Conservation (phyloP, 2,888 invertebrate species). For the Rhogogaster chlorosoma region DNA sequence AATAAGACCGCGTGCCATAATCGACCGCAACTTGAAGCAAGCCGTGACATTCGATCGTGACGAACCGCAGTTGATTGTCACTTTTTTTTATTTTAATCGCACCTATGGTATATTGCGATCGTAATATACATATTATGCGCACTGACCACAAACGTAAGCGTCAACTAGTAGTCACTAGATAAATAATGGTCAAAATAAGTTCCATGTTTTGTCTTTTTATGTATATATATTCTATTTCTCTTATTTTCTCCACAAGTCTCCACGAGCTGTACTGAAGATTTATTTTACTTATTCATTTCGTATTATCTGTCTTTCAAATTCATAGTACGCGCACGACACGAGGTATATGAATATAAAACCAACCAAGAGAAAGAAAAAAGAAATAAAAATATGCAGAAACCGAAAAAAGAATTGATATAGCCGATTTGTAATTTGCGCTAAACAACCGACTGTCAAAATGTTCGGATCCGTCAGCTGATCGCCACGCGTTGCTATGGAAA, state of each 20-base stretch:
- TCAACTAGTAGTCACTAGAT: not conserved
- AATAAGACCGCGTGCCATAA: not conserved
- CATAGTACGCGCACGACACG: conserved; percentile 1
- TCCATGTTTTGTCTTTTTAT: not conserved
- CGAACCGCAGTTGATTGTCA: conserved; percentile 33
- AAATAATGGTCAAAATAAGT: not conserved
- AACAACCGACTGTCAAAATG: conserved; percentile 56
- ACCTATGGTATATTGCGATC: not conserved
- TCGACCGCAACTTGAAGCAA: conserved; percentile 8
- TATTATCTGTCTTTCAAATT: not conserved
- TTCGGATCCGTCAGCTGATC: conserved; percentile 73
- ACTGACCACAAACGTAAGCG: conserved; percentile 29
- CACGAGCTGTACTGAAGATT: not conserved
- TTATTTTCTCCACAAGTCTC: not conserved
- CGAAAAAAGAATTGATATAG: not conserved
- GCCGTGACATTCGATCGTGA: conserved; percentile 35
- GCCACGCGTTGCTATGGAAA: conserved; percentile 72
- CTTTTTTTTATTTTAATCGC: not conserved
- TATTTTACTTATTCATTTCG: not conserved
- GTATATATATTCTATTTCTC: not conserved
- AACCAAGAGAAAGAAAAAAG: not conserved
- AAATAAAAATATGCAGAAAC: not conserved
- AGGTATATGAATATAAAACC: not conserved
- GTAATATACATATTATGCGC: not conserved
- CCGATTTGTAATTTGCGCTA: not conserved